Evolutionary conservation across 92 coral and sea anemone species (phyloP), one percentile per base, ranked within the genome.

Genomic region (Paramuricea clavata): DNA sequence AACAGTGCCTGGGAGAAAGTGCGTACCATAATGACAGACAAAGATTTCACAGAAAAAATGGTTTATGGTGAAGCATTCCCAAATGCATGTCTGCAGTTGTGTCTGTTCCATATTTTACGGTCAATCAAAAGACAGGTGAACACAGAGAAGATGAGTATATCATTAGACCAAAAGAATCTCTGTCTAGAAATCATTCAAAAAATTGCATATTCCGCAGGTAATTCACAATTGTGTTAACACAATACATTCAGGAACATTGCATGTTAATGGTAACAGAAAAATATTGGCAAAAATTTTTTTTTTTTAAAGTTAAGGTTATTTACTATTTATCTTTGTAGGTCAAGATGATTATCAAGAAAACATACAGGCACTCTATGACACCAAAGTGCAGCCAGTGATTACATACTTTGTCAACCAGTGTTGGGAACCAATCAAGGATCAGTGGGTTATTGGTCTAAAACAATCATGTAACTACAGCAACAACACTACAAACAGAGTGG

Each of bases 131-230:
- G 86, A 65, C 68, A 86, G 32, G 52, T 86, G 0, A 78, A 68
- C 16, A 86, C 90, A 21, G 78, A 78, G 54, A 86, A 78, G 57
- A 86, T 86, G 90, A 52, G 54, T 8, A 65, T 86, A 60, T 78
- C 90, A 27, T 64, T 47, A 43, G 69, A 86, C n/a, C 42, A 84
- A 78, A 49, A 9, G 68, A 33, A 12, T 49, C 10, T 54, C 13
- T 54, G 62, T 54, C 23, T 54, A 4, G 62, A 54, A 54, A 54
- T 54, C 62, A 54, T 54, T 21, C 62, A 54, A 54, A 54, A 19
- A 54, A 54, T 54, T 54, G 62, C 62, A 19, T 54, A 54, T 19
- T 54, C 62, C 23, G 4, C 62, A 54, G 62, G 62, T 54, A 54
- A 54, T 54, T 21, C 13, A n/a, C n/a, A n/a, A n/a, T n/a, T n/a